These are phyloP conservation scores for Sussaba pulchella DNA, from an alignment of 2,888 invertebrate species.

Conservation along the genomic window DNA sequence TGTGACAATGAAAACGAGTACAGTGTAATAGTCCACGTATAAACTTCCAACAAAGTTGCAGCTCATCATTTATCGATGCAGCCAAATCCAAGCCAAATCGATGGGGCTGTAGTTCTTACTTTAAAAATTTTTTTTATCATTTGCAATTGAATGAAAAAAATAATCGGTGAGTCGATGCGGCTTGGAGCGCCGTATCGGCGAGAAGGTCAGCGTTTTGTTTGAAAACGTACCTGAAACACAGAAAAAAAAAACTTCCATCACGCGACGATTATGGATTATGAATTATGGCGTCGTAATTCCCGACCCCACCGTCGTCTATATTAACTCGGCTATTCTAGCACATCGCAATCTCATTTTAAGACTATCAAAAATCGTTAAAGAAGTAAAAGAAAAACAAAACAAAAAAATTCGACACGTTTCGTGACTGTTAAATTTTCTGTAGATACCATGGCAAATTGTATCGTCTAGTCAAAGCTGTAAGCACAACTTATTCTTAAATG, in stretches of 20 bases:
- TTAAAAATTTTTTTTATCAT: neutral
- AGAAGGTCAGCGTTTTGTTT: constrained; percentile 14
- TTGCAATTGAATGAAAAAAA: neutral
- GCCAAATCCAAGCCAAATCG: constrained; percentile 2
- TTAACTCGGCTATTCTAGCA: constrained; percentile 3
- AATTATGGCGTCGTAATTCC: no score
- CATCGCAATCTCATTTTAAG: constrained; percentile 19
- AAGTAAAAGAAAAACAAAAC: constrained; percentile 3
- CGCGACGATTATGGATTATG: neutral
- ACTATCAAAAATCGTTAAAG: neutral
- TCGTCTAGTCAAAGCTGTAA: constrained; percentile 60
- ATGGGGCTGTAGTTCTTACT: neutral
- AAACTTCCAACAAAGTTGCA: constrained; percentile 22
- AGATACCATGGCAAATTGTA: constrained; percentile 55
- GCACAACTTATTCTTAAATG: constrained; percentile 51
- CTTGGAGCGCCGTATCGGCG: neutral
- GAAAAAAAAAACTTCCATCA: neutral
- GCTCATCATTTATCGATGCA: constrained; percentile 4
- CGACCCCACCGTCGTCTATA: neutral
- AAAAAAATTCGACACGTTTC: constrained; percentile 11
- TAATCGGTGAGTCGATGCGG: neutral
- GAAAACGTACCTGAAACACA: neutral
- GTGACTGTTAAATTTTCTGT: constrained; percentile 43
- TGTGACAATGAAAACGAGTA: constrained; percentile 21
- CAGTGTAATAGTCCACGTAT: constrained; percentile 31